phyloP scores from a whole-genome alignment of 2,888 invertebrate species.

The Cryptocephalus moraei region DNA sequence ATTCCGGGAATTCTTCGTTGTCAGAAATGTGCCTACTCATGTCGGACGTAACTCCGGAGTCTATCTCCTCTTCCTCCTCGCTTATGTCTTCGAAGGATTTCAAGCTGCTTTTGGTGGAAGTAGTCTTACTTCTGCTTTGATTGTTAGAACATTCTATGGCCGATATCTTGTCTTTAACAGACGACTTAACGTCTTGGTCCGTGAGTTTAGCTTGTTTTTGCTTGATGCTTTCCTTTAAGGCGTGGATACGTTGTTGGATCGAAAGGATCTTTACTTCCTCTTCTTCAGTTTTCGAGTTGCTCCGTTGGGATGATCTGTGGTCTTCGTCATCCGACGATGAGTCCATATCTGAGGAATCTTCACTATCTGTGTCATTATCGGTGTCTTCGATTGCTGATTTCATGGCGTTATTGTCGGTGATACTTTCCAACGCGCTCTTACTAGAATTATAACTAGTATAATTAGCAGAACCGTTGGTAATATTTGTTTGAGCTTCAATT shows the following conservation, averaged over 20 bases:
- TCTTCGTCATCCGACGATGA: conserved; percentile 12
- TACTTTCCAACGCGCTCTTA: conserved; percentile 15
- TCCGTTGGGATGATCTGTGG: too few relatives aligned
- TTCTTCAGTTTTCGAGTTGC: conserved; percentile 10
- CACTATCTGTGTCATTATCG: conserved; percentile 3
- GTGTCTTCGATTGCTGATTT: not conserved
- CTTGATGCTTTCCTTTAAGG: conserved; percentile 28
- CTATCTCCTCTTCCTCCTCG: conserved; percentile 50
- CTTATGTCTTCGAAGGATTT: conserved; percentile 35
- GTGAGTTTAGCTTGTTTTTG: conserved; percentile 16
- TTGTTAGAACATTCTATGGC: conserved; percentile 15
- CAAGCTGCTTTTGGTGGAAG: conserved; percentile 28
- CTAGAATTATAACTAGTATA: conserved; percentile 31
- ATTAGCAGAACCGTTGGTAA: conserved; percentile 22
- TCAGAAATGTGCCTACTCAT: conserved; percentile 58
- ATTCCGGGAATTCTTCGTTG: conserved; percentile 51
- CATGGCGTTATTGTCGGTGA: not conserved
- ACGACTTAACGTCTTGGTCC: conserved; percentile 19
- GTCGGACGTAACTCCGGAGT: conserved; percentile 62
- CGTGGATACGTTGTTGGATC: conserved; percentile 33
- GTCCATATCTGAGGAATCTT: not conserved
- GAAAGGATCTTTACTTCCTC: conserved; percentile 17
- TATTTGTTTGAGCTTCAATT: not conserved
- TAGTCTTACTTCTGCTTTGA: conserved; percentile 19
- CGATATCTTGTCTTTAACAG: conserved; percentile 23